Percentiles rank a stretch among this genome's conserved stretches.
phyloP scores from a whole-genome alignment of 1,140 invertebrate species.

The Pectinophora gossypiella region DNA sequence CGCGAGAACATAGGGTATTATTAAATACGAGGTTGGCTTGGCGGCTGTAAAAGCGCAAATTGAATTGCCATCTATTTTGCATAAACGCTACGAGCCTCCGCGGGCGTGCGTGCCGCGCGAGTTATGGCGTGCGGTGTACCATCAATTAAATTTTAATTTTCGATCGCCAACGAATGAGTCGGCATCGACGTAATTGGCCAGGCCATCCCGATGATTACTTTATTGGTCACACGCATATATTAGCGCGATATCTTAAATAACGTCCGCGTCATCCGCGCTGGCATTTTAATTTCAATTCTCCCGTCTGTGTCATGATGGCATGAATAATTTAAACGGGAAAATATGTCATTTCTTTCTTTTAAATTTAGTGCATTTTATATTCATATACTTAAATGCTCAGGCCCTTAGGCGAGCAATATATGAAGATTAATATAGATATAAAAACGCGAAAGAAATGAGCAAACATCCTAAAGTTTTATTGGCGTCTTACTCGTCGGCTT shows the following conservation, averaged over 20 bases:
- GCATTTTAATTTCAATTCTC: constrained; percentile 49
- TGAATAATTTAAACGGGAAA: neutral
- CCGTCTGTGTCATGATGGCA: constrained; percentile 29
- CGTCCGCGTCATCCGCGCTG: constrained; percentile 27
- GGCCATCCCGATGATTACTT: constrained; percentile 60
- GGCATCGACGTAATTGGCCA: constrained; percentile 50
- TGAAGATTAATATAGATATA: too few relatives aligned
- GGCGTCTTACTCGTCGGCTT: too few relatives aligned
- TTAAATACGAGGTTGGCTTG: neutral
- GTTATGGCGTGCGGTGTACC: constrained; percentile 33
- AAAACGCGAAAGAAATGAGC: too few relatives aligned
- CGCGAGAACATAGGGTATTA: neutral
- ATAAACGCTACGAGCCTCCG: constrained; percentile 43
- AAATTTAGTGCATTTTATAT: neutral
- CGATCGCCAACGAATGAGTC: constrained; percentile 50
- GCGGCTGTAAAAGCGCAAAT: constrained; percentile 48
- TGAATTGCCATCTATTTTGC: constrained; percentile 65
- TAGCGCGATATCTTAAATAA: constrained; percentile 1
- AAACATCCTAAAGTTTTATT: too few relatives aligned
- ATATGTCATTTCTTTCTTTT: neutral
- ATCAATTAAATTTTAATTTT: constrained; percentile 69
- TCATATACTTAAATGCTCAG: too few relatives aligned
- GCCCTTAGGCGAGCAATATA: too few relatives aligned
- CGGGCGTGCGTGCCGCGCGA: constrained; percentile 18
- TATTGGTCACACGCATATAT: constrained; percentile 58